A percentile compares a stretch with the other conserved stretches of the same genome.
phyloP scores from a whole-genome alignment of 2,888 invertebrate species.

The Drosophila subquinaria region DNA sequence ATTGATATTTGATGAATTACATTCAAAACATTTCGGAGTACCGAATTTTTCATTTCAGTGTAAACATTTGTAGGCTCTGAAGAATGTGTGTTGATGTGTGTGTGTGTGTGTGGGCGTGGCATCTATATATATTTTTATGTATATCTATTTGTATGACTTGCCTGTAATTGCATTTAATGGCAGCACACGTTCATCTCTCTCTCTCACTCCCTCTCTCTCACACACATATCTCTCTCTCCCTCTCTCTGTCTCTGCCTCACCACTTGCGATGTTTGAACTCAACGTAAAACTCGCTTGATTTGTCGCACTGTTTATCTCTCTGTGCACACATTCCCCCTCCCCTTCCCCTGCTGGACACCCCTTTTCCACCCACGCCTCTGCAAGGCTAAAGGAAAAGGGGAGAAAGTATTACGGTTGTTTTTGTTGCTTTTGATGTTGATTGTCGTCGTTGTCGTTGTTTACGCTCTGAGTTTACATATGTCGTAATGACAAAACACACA shows the following conservation, averaged over 20 bases:
- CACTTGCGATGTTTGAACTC: constrained; percentile 35
- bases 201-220: background rate
- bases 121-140: constrained; percentile 13
- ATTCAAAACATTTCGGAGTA: no score
- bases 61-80: background rate
- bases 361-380: background rate
- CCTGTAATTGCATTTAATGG: constrained; percentile 73
- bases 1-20: no score
- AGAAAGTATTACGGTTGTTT: constrained; percentile 49
- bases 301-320: constrained; percentile 57
- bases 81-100: background rate
- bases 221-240: no score
- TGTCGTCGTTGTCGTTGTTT: constrained; percentile 62
- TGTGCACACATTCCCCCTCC: background rate
- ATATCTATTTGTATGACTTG: constrained; percentile 47
- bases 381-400: background rate
- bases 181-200: constrained; percentile 24
- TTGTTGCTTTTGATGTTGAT: constrained; percentile 66
- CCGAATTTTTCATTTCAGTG: background rate
- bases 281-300: constrained; percentile 58
- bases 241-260: background rate
- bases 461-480: constrained; percentile 66
- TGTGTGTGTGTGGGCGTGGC: constrained; percentile 44
- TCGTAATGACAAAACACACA: constrained; percentile 52
- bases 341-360: background rate